Evolutionary conservation across 2,113 vertebrate genomes (phyloP), one percentile per base, ranked within the genome.

Genomic region (Eublepharis macularius): DNA sequence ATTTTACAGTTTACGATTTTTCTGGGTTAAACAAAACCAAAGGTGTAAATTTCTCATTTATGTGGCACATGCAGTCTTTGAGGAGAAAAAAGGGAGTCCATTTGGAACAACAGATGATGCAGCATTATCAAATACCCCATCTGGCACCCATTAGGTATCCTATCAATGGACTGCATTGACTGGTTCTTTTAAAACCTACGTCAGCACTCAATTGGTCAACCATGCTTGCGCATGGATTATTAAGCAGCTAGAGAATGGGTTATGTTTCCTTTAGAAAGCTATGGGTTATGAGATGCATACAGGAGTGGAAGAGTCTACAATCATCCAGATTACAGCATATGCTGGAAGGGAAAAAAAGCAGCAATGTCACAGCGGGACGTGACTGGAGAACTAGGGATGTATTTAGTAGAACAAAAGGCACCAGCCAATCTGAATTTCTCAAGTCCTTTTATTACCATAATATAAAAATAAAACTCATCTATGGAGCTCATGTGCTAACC

Each of bases 1-100:
- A 90, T 89, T 91, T 93, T 11, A 63, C 54, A 79, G 43, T 29
- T 54, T 57, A 24, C 26, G 3, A 8, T 45, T 45, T 39, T 63
- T 57, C 9, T 60, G 36, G 10, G 19, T 60, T 41, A 79, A 77
- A 77, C 76, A 39, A 79, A 29, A 63, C 16, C 47, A 47, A 70
- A 63, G 34, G 36, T 49, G 45, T 43, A 19, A 54, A 76, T 49
- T 10, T 47, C 41, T 65, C 43, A 13, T 2, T 36, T 51, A 47
- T n/a, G 45, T 36, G 54, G 41, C 39, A 74, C 16, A 74, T n/a
- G n/a, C 8, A 12, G 26, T 10, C 43, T 83, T 34, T 60, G 51
- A 41, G 34, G 49, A n/a, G 36, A 39, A 29, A 39, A 63, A 79
- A 79, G n/a, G 13, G 29, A 45, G 60, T 57, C 39, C n/a, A 73